Conservation (phyloP, 2,888 invertebrate species). For the Argyresthia goedartella region DNA sequence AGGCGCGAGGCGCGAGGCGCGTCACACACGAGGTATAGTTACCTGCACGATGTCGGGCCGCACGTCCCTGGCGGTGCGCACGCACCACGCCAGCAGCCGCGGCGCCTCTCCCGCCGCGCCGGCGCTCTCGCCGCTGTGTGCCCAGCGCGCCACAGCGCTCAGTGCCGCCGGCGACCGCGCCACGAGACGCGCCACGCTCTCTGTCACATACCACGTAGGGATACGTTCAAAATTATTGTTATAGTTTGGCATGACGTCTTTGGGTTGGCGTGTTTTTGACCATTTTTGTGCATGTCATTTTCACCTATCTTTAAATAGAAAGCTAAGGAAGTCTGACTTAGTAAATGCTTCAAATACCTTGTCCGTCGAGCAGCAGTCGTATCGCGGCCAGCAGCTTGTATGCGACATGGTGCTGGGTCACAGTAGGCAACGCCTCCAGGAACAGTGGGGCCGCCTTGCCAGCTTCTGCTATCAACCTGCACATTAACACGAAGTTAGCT, state of each 20-base stretch:
- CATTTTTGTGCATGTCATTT: no score
- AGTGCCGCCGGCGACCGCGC: slow-evolving; percentile 67
- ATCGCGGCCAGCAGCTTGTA: slow-evolving; percentile 89
- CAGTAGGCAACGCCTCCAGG: slow-evolving; percentile 77
- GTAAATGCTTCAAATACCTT: no score
- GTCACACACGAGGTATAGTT: no score
- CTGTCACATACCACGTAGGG: background rate
- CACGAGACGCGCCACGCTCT: slow-evolving; percentile 74
- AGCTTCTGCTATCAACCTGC: no score
- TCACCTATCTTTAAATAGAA: no score
- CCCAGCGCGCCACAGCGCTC: slow-evolving; percentile 76
- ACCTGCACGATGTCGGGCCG: background rate
- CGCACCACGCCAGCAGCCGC: slow-evolving; percentile 82
- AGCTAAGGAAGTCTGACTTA: no score
- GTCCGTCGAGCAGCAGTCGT: slow-evolving; percentile 88
- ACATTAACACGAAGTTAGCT: no score
- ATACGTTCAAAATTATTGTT: background rate
- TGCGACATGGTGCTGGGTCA: slow-evolving; percentile 82
- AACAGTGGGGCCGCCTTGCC: slow-evolving; percentile 61
- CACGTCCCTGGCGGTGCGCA: background rate
- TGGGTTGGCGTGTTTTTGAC: no score
- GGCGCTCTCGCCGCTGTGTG: slow-evolving; percentile 86
- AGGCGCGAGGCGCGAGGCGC: no score
- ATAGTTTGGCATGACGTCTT: background rate
- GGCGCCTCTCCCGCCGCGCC: slow-evolving; percentile 88